Conservation (phyloP, 2,888 invertebrate species). For the Perdita meconis region DNA sequence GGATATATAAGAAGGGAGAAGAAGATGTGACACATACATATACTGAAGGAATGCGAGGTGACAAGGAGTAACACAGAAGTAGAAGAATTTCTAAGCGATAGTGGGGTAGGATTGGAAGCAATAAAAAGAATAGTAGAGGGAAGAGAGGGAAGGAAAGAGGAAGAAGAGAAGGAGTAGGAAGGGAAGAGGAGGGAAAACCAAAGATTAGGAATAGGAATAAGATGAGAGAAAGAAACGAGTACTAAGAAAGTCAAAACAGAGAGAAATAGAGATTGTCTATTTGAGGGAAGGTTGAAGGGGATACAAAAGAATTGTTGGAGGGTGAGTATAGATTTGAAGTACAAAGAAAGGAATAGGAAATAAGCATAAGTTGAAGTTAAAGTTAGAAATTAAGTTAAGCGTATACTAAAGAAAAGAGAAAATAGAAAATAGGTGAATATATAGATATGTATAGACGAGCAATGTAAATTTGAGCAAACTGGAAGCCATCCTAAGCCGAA, state of each 20-base stretch:
- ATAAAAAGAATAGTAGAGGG: not conserved
- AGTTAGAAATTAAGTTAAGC: too few relatives aligned
- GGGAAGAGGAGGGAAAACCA: not conserved
- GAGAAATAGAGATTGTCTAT: too few relatives aligned
- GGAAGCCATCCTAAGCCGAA: not conserved
- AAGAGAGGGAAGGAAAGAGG: not conserved
- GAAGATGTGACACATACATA: not conserved
- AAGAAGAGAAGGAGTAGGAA: not conserved
- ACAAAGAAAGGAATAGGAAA: too few relatives aligned
- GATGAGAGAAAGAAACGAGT: not conserved
- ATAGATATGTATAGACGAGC: not conserved
- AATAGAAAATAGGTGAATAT: not conserved
- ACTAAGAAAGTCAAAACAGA: not conserved
- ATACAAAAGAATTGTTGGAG: too few relatives aligned
- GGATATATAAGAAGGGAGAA: not conserved
- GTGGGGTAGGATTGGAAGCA: not conserved
- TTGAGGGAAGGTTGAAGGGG: too few relatives aligned
- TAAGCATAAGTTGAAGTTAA: too few relatives aligned
- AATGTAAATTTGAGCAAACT: not conserved
- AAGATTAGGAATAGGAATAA: not conserved
- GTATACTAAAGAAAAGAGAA: not conserved
- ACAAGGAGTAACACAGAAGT: not conserved
- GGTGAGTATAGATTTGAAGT: too few relatives aligned
- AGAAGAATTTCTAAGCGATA: not conserved
- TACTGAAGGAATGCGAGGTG: not conserved